Evolutionary conservation across 2,888 invertebrate genomes (phyloP), one percentile per base, ranked within the genome.

Genomic region (Hemaris fuciformis): DNA sequence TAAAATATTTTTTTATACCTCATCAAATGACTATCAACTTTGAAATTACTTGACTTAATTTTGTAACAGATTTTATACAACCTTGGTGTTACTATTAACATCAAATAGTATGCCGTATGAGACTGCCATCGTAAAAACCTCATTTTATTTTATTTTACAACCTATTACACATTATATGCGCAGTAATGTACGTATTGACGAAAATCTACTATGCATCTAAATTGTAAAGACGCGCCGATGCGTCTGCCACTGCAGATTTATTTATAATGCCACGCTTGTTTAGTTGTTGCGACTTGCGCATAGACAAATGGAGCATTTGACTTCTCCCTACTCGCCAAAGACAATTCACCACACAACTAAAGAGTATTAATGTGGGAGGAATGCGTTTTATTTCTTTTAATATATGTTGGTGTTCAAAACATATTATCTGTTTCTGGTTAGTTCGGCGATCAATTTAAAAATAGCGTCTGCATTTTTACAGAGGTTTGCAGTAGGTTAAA

Each of bases 221-320:
- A 45, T 31, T 31, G 15, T 59, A 18, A 41, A 60, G 62, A 64
- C 68, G 71, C 70, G 71, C 73, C 62, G 63, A 61, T 68, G 65
- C 59, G 66, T 67, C 64, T 61, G 41, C 61, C 57, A n/a, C 34
- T 34, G 45, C 23, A 22, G 22, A 53, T 56, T 61, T 61, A 60
- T 60, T 60, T 53, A 48, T 60, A 60, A 48, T 15, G 48, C 48
- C 48, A 53, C 46, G 46, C 31, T 48, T 27, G 48, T 18, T 31
- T 31, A 53, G 27, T 27, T n/a, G n/a, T n/a, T n/a, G n/a, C n/a
- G n/a, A n/a, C n/a, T n/a, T 31, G 27, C 31, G 53, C 18, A 31
- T 53, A 53, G 53, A 53, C 53, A 53, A 53, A 3, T 27, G 27
- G 6, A 27, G 25, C 6, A 25, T n/a, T 25, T n/a, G 13, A 25